Conservation (phyloP, 2,888 invertebrate genomes). For the Acanthoscelides obtectus region DNA sequence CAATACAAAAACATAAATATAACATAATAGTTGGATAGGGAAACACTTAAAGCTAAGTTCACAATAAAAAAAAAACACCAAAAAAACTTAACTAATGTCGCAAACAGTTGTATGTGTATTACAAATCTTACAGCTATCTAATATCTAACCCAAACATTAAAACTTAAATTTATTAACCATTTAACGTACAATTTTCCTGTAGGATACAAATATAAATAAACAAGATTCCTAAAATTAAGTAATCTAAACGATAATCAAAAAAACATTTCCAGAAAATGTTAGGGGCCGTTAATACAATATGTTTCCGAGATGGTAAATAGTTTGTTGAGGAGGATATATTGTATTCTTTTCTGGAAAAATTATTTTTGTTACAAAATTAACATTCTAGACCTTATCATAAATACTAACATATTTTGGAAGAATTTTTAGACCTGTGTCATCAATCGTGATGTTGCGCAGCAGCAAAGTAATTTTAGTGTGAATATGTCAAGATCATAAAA, state of each 20-base stretch:
- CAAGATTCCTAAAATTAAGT: conserved; percentile 14
- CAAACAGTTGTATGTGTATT: conserved; percentile 45
- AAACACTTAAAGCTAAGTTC: conserved; percentile 16
- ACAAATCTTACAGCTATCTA: conserved; percentile 32
- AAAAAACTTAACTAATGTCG: conserved; percentile 15
- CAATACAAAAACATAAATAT: conserved; percentile 17
- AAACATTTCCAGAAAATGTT: conserved; percentile 24
- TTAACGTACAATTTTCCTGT: conserved; percentile 21
- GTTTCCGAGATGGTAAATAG: conserved; percentile 8
- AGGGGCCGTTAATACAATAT: conserved; percentile 10
- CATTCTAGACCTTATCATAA: neutral
- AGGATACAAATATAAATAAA: conserved; percentile 5
- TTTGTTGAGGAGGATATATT: conserved; percentile 29
- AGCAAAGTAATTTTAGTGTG: neutral
- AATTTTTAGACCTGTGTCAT: neutral
- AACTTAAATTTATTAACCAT: conserved; percentile 2
- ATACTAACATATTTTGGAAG: neutral
- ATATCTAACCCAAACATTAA: conserved; percentile 13
- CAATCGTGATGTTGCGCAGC: neutral
- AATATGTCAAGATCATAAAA: neutral
- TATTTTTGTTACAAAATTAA: neutral
- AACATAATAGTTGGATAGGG: conserved; percentile 5
- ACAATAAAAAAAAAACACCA: conserved; percentile 10
- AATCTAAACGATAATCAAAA: neutral
- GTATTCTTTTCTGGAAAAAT: conserved; percentile 1